These are phyloP conservation scores for Punctoribates punctum DNA, from an alignment of 2,888 invertebrate species.

Conservation along the genomic window DNA sequence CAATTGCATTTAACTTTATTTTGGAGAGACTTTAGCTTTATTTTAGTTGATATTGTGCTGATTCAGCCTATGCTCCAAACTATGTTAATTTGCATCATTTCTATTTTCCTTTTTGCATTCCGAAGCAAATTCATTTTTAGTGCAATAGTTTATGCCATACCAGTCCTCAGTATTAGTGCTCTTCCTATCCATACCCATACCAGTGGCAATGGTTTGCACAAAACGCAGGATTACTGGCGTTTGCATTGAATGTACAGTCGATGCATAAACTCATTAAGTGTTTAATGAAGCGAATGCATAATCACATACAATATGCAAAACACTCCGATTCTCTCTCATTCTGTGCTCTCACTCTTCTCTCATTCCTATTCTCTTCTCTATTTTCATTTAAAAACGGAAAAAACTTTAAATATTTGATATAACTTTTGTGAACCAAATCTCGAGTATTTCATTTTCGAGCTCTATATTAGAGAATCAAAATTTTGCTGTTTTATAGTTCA, in stretches of 20 bases:
- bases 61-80: neutral
- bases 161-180: neutral
- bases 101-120: slow-evolving; percentile 33
- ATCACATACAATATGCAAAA: slow-evolving; percentile 38
- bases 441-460: neutral
- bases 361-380: neutral
- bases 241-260: slow-evolving; percentile 13
- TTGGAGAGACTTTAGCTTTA: slow-evolving; percentile 21
- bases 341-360: neutral
- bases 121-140: slow-evolving; percentile 37
- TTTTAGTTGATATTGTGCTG: slow-evolving; percentile 30
- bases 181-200: neutral
- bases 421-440: neutral
- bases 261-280: slow-evolving; percentile 36
- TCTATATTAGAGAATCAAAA: neutral
- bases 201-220: slow-evolving; percentile 2
- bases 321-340: neutral
- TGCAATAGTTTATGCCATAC: slow-evolving; percentile 6
- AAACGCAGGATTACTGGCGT: slow-evolving; percentile 20
- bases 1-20: slow-evolving; percentile 24
- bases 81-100: slow-evolving; percentile 36
- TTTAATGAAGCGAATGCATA: slow-evolving; percentile 38
- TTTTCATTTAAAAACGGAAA: slow-evolving; percentile 23
- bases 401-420: slow-evolving; percentile 29
- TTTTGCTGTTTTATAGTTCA: slow-evolving; percentile 19